Evolutionary conservation across 2,797 vertebrate genomes (phyloP).

Genomic region (Cyclopterus lumpus): DNA sequence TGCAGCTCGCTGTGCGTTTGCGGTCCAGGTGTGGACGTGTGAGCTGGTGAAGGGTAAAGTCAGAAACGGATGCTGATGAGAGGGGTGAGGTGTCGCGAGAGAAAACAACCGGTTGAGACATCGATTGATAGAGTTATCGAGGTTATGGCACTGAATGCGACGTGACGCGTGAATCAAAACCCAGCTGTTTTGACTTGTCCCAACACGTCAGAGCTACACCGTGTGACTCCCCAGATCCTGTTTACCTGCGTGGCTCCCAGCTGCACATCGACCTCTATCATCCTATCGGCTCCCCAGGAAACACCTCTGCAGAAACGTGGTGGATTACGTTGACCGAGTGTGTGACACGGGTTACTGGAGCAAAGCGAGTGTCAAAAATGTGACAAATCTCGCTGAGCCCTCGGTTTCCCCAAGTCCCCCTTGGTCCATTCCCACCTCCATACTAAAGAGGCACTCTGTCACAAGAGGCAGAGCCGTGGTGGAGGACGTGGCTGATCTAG

Average conservation of each 20-base stretch:
- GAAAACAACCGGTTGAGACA: conserved; percentile 2
- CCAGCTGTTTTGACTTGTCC: not conserved
- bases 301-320: conserved; percentile 47
- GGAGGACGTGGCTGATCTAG: conserved; percentile 56
- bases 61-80: conserved; percentile 1
- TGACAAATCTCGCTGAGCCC: conserved; percentile 73
- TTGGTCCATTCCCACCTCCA: conserved; percentile 63
- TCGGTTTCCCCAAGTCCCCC: conserved; percentile 50
- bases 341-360: conserved; percentile 73
- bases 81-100: not conserved
- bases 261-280: conserved; percentile 36
- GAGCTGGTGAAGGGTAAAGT: conserved; percentile 14
- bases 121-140: not conserved
- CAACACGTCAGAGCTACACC: not conserved
- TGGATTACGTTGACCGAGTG: conserved; percentile 67
- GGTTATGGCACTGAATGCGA: not conserved
- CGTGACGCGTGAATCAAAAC: conserved; percentile 19
- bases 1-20: conserved; percentile 22
- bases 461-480: conserved; percentile 38
- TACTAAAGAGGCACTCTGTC: conserved; percentile 63
- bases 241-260: conserved; percentile 16
- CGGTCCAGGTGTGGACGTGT: conserved; percentile 26
- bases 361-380: conserved; percentile 74
- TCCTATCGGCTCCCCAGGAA: conserved; percentile 41
- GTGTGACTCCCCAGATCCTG: conserved; percentile 10